Evolutionary conservation across 1,140 invertebrate genomes (phyloP), one percentile per base, ranked within the genome.

Genomic region (Pseudomyrmex pallidus): DNA sequence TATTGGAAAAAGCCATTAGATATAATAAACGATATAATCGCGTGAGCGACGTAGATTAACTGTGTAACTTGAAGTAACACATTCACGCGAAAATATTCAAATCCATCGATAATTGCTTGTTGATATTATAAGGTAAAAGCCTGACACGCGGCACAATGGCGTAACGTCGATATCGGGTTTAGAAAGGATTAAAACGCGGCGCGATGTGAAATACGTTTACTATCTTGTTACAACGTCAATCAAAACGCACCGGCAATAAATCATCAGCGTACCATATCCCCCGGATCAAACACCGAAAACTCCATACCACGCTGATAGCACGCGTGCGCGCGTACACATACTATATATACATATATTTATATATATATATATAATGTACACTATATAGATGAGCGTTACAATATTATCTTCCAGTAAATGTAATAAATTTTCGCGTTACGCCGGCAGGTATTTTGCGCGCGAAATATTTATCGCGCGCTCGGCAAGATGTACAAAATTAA

Each of bases 201-300:
- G 15, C 56, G 66, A 80, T 54, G 76, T 80, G 66, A 80, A 80
- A 80, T 72, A 72, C 76, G 76, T 70, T 80, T 80, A 72, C 76
- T 70, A 80, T 80, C 76, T 80, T 80, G 76, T 80, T 80, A 72
- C 54, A 80, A 72, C 66, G 76, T 80, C 76, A 80, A 80, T 80
- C 76, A 80, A 80, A 80, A 20, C 22, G 56, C 44, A 50, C 9
- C 74, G 56, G 76, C 66, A 80, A 80, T 80, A 80, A 80, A 72
- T 80, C 76, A 80, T 80, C 66, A 61, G 66, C 44, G n/a, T 72
- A 80, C 44, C 66, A 72, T 80, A 70, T 67, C 54, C 76, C 76
- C 2, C 66, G 76, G 76, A 80, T 80, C 76, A 61, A 72, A 48
- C 67, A 67, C 76, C 76, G 54, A 80, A 72, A 80, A 72, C 76